These are phyloP conservation scores for Calliscelio sp. DNA, from an alignment of 2,888 invertebrate genomes.

Conservation along the genomic window DNA sequence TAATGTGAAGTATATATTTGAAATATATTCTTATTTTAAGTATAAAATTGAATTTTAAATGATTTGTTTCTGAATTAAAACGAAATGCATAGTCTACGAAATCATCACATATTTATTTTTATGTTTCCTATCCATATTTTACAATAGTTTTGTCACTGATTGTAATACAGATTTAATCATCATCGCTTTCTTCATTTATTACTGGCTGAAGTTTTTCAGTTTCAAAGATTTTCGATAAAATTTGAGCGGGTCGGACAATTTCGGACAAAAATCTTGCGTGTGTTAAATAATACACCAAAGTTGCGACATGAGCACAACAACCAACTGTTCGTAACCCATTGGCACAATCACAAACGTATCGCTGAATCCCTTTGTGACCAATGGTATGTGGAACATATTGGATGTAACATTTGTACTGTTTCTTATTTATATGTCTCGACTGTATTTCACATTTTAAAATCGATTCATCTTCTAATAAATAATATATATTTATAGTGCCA, in stretches of 20 bases:
- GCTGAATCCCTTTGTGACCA: slow-evolving; percentile 16
- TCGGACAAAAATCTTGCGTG: slow-evolving; percentile 21
- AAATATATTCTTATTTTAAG: too few species aligned
- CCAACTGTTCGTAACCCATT: slow-evolving; percentile 42
- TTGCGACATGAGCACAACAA: background rate
- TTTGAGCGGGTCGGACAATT: slow-evolving; percentile 4
- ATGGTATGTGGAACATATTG: slow-evolving; percentile 29
- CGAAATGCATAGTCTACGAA: too few species aligned
- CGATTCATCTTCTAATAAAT: slow-evolving; percentile 26
- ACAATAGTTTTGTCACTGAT: too few species aligned
- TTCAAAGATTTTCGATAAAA: slow-evolving; percentile 3
- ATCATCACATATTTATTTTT: too few species aligned
- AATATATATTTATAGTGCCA: background rate
- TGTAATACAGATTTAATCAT: background rate
- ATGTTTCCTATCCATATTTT: too few species aligned
- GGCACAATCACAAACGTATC: slow-evolving; percentile 40
- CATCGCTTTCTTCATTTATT: slow-evolving; percentile 19
- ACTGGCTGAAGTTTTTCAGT: slow-evolving; percentile 2
- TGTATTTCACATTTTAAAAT: slow-evolving; percentile 42
- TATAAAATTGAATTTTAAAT: too few species aligned
- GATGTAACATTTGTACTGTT: slow-evolving; percentile 43
- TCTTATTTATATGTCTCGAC: slow-evolving; percentile 40
- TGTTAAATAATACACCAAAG: background rate
- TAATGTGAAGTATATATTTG: too few species aligned
- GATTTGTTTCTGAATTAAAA: too few species aligned